A percentile compares a stretch with the other conserved stretches of the same genome.
These are phyloP conservation scores for Struthidea cinerea DNA, from an alignment of 2,113 vertebrate species.

Conservation along the genomic window DNA sequence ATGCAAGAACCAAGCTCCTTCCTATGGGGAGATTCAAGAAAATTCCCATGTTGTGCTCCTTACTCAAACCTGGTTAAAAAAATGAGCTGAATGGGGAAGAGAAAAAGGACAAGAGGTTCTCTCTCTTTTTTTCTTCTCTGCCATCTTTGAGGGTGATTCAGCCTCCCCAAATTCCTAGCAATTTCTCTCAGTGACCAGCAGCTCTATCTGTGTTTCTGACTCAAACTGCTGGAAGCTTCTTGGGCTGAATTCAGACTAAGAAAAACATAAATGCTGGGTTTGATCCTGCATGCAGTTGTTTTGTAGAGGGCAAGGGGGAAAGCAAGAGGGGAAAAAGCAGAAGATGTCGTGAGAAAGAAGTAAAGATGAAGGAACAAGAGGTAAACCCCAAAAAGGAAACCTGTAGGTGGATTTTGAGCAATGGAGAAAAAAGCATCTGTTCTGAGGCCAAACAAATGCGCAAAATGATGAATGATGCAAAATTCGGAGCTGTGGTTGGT, in stretches of 20 bases:
- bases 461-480: neutral
- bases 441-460: neutral
- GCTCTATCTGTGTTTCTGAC: neutral
- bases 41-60: neutral
- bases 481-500: neutral
- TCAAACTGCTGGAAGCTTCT: constrained; percentile 12
- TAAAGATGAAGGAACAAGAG: neutral
- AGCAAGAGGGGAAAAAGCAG: neutral
- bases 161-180: neutral
- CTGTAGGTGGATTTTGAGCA: neutral
- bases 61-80: neutral
- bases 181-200: neutral
- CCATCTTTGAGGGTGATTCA: neutral
- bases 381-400: neutral
- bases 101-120: neutral
- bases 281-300: neutral
- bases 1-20: neutral
- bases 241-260: neutral
- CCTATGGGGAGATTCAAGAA: neutral
- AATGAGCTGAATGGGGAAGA: neutral
- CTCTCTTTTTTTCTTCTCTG: neutral
- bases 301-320: neutral
- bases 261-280: neutral
- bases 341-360: neutral
- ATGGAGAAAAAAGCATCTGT: neutral